phyloP scores from a whole-genome alignment of 2,113 vertebrate species.

The Pelodiscus sinensis region DNA sequence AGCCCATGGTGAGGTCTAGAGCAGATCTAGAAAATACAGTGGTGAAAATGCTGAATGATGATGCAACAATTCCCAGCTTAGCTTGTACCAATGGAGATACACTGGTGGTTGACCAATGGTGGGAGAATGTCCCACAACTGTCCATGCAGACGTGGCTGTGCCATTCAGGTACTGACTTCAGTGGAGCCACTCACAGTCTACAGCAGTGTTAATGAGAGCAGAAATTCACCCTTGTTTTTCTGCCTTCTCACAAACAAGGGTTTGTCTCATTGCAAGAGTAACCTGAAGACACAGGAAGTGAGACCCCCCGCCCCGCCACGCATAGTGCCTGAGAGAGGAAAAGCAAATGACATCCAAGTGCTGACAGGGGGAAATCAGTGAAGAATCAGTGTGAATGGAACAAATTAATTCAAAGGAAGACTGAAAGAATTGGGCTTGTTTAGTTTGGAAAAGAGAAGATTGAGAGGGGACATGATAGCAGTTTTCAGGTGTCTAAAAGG shows the following conservation, averaged over 20 bases:
- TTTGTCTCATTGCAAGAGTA: background rate
- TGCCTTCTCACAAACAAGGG: background rate
- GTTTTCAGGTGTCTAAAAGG: too few relatives aligned
- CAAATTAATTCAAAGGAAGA: background rate
- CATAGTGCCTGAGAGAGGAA: conserved; percentile 18
- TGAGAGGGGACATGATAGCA: too few relatives aligned
- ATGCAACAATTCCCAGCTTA: rapidly evolving
- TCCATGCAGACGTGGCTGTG: background rate
- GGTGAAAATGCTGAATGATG: rapidly evolving
- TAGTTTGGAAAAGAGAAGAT: too few relatives aligned
- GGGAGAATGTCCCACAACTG: rapidly evolving
- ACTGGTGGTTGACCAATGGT: background rate
- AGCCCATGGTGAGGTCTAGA: background rate
- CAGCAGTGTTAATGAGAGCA: background rate
- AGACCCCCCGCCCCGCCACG: conserved; percentile 7
- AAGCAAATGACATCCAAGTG: background rate
- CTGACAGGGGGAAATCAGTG: background rate
- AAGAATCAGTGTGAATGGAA: background rate
- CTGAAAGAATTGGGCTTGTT: too few relatives aligned
- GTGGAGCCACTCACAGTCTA: background rate
- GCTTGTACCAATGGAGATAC: background rate
- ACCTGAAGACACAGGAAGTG: background rate
- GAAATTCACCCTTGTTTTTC: background rate
- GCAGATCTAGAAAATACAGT: background rate
- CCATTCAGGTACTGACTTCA: background rate